Evolutionary conservation across 2,797 vertebrate species (phyloP).

Genomic region (Cynodonichthys magdalenae): DNA sequence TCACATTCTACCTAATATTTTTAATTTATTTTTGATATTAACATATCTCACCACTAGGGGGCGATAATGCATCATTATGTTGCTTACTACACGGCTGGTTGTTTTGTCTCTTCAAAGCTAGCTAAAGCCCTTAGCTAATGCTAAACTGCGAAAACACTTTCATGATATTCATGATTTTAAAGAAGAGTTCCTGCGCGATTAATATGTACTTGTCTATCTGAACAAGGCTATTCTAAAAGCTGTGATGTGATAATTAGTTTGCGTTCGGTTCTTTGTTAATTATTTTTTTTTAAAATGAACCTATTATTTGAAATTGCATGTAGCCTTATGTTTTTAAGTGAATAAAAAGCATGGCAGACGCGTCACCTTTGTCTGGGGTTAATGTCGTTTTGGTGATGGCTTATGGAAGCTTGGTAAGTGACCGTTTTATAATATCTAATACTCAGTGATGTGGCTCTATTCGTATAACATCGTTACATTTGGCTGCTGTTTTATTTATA

Average conservation of each 20-base stretch:
- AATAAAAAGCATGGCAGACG: conserved; percentile 63
- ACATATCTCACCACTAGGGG: background rate
- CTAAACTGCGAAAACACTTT: conserved; percentile 31
- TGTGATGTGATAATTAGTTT: background rate
- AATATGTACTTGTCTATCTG: background rate
- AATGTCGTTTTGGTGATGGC: conserved; percentile 97
- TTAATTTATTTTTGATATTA: background rate
- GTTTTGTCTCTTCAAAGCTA: conserved; percentile 1
- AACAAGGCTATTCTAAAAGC: background rate
- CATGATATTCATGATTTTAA: background rate
- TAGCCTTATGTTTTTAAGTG: conserved; percentile 9
- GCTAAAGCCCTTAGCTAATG: background rate
- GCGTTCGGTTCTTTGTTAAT: background rate
- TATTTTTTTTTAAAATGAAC: background rate
- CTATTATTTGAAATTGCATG: conserved; percentile 33
- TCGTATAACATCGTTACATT: too few relatives aligned
- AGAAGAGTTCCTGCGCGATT: fast-evolving
- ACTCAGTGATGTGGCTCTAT: background rate
- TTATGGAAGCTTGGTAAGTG: conserved; percentile 93
- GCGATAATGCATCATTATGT: background rate
- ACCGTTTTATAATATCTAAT: background rate
- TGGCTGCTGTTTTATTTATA: background rate
- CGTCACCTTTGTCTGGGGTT: conserved; percentile 86
- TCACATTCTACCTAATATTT: background rate
- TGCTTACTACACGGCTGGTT: background rate